Conservation (phyloP, 2,888 invertebrate species). For the Beris morrisii region DNA sequence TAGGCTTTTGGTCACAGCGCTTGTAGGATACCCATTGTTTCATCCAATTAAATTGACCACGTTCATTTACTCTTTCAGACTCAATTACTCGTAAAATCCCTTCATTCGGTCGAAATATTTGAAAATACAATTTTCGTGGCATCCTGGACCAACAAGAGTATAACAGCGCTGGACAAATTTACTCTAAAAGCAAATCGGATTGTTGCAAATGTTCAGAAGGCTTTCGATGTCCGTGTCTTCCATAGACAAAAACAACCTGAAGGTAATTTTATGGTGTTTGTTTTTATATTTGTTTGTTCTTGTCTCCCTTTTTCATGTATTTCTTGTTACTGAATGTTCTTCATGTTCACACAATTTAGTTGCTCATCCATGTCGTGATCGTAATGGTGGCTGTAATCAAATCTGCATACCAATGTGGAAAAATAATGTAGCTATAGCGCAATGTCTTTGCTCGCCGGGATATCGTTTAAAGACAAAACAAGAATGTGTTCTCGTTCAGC, state of each 20-base stretch:
- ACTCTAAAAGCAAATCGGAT: conserved; percentile 57
- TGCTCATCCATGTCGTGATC: conserved; percentile 68
- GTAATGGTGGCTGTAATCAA: conserved; percentile 74
- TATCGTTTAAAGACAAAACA: conserved; percentile 63
- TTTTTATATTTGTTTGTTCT: conserved; percentile 5
- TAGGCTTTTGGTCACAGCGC: no score
- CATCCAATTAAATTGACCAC: no score
- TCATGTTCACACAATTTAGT: conserved; percentile 53
- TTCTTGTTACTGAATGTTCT: neutral
- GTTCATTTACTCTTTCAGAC: conserved; percentile 44
- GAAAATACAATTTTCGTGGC: conserved; percentile 74
- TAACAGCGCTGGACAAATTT: conserved; percentile 65
- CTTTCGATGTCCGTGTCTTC: conserved; percentile 70
- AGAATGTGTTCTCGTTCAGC: conserved; percentile 63
- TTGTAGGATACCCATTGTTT: no score
- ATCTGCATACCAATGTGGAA: conserved; percentile 72
- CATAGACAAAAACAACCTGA: conserved; percentile 78
- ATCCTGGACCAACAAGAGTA: conserved; percentile 67
- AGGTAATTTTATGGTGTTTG: conserved; percentile 52
- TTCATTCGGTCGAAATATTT: conserved; percentile 73
- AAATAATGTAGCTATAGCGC: conserved; percentile 59
- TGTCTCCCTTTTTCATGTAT: conserved; percentile 10
- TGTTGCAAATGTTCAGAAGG: conserved; percentile 61
- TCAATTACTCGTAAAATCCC: conserved; percentile 50
- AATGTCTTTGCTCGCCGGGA: conserved; percentile 75